phyloP scores from a whole-genome alignment of 53 echinoderm and acorn worm genomes.

The Paracentrotus lividus region DNA sequence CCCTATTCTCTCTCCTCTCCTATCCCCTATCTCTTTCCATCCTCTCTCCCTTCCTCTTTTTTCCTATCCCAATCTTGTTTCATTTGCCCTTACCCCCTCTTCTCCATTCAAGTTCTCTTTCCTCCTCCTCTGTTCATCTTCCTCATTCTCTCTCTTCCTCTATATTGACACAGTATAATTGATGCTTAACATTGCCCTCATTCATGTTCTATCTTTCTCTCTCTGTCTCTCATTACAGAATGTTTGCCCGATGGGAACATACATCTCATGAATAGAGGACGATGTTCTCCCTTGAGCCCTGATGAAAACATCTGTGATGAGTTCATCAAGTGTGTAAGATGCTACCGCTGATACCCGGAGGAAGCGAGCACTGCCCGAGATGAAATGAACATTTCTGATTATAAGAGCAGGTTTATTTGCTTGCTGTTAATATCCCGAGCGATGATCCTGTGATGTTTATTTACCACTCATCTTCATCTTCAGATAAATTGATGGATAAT shows the following conservation, averaged over 20 bases:
- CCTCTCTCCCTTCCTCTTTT: no score
- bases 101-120: no score
- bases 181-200: neutral
- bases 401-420: conserved; percentile 20
- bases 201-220: neutral
- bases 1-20: neutral
- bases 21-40: no score
- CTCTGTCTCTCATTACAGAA: neutral
- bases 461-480: conserved; percentile 12
- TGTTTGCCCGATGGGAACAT: neutral
- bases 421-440: neutral
- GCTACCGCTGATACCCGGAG: neutral
- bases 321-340: neutral
- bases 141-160: neutral
- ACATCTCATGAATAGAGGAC: neutral
- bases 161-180: no score
- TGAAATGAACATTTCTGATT: neutral
- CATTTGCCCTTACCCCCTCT: no score
- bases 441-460: conserved; percentile 20
- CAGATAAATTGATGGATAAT: conserved; percentile 31
- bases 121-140: neutral
- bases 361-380: neutral
- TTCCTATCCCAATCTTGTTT: neutral
- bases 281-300: conserved; percentile 5
- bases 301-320: conserved; percentile 47